Conservation (phyloP, 1,140 invertebrate genomes). For the Drosophila paulistorum region DNA sequence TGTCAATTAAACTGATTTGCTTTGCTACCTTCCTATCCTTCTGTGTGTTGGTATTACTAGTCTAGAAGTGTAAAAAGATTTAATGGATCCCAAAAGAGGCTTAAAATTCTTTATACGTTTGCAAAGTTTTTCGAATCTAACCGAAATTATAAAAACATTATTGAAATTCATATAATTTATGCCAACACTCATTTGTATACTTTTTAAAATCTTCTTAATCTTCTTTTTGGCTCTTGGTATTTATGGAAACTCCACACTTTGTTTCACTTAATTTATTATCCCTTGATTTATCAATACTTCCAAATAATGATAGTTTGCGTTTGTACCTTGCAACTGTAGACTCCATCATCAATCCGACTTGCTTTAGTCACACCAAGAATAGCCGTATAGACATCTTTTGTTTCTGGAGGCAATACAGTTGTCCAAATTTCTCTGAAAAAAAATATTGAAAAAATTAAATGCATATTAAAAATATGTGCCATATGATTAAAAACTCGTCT, state of each 20-base stretch:
- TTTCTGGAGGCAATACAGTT: slow-evolving; percentile 86
- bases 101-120: no score
- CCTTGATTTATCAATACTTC: no score
- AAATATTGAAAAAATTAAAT: not conserved
- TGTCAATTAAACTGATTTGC: slow-evolving; percentile 48
- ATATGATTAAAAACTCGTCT: not conserved
- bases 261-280: no score
- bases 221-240: no score
- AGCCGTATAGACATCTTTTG: slow-evolving; percentile 87
- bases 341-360: slow-evolving; percentile 87
- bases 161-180: no score
- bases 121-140: no score
- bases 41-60: slow-evolving; percentile 22
- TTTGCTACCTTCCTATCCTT: slow-evolving; percentile 14
- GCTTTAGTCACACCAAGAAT: slow-evolving; percentile 88
- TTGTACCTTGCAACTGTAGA: slow-evolving; percentile 88
- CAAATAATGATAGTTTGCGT: not conserved
- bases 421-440: slow-evolving; percentile 86
- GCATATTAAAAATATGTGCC: not conserved
- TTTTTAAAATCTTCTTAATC: no score
- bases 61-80: slow-evolving; percentile 14
- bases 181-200: no score
- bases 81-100: not conserved
- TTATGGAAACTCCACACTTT: no score
- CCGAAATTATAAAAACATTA: no score